Base-by-base conservation (phyloP, 2,888 invertebrate genomes). In the Agrypnus murinus region DNA sequence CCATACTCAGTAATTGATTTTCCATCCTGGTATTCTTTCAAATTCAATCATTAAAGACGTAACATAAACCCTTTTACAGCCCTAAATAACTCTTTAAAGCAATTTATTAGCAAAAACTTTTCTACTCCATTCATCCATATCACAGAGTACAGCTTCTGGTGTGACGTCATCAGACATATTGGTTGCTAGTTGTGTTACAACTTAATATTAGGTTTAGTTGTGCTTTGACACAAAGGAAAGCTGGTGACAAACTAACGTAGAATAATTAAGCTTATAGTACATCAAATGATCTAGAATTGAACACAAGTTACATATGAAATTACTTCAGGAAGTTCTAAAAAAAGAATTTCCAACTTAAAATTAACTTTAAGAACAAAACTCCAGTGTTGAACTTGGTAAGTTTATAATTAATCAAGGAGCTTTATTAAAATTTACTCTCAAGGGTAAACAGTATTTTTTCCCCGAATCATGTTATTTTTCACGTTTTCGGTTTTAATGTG, bases 141-240 rank as follows among this genome's bases (percentile, higher is more conserved):
- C n/a, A n/a, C n/a, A n/a, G n/a, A n/a, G n/a, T n/a, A n/a, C n/a
- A n/a, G n/a, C n/a, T n/a, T n/a, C n/a, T n/a, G n/a, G n/a, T 50
- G 9, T 43, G 43, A 59, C 58, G 31, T 59, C 58, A 32, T 25
- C 40, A 43, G 12, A 19, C 12, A 46, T 46, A 60, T 60, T 40
- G 46, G 32, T 15, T 46, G 46, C 15, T 34, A 34, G 46, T 64
- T 53, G 40, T 53, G 64, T 64, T 31, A 15, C 40, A 38, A 12
- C n/a, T 31, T 64, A 25, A 64, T 64, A 64, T 64, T 64, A 64
- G 38, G 53, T 64, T 64, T 40, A 15, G 31, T 19, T 43, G 15
- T 8, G 64, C 64, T 64, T 64, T 64, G 64, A 53, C 43, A 64
- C 64, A 64, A 64, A 64, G 64, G 64, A 55, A 53, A 53, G 43